phyloP scores from a whole-genome alignment of 1,140 invertebrate species.

The Carcinoscorpius rotundicauda region DNA sequence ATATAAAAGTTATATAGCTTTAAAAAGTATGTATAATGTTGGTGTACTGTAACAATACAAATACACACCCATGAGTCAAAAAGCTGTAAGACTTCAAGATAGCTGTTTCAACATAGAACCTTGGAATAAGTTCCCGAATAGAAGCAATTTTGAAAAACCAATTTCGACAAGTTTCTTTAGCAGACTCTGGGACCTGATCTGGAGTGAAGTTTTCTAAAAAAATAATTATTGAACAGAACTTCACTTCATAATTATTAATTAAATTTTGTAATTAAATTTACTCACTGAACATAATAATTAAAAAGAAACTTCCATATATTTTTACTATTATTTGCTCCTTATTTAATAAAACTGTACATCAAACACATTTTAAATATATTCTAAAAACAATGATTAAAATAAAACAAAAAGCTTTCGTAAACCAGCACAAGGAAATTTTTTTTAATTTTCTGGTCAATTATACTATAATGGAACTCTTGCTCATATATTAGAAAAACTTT shows the following conservation, averaged over 20 bases:
- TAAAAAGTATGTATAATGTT: too few relatives aligned
- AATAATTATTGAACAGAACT: not conserved
- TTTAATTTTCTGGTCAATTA: too few relatives aligned
- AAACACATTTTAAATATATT: too few relatives aligned
- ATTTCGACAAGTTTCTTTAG: slow-evolving; percentile 92
- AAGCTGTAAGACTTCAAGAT: slow-evolving; percentile 85
- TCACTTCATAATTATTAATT: too few relatives aligned
- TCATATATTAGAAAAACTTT: too few relatives aligned
- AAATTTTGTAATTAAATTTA: too few relatives aligned
- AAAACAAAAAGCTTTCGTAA: too few relatives aligned
- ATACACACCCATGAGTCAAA: slow-evolving; percentile 48
- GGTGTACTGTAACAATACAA: slow-evolving; percentile 21
- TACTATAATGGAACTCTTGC: too few relatives aligned
- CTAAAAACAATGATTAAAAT: too few relatives aligned
- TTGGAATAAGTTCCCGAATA: slow-evolving; percentile 86
- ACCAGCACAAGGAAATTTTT: too few relatives aligned
- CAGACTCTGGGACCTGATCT: slow-evolving; percentile 67
- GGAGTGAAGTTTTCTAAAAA: slow-evolving; percentile 37
- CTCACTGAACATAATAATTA: slow-evolving; percentile 13
- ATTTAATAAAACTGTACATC: too few relatives aligned
- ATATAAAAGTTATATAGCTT: too few relatives aligned
- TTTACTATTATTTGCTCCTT: not conserved
- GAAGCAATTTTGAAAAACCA: slow-evolving; percentile 99
- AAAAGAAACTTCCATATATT: not conserved
- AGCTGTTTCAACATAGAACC: slow-evolving; percentile 82